Conservation (phyloP, 2,888 invertebrate genomes). For the Miltochrista miniata region DNA sequence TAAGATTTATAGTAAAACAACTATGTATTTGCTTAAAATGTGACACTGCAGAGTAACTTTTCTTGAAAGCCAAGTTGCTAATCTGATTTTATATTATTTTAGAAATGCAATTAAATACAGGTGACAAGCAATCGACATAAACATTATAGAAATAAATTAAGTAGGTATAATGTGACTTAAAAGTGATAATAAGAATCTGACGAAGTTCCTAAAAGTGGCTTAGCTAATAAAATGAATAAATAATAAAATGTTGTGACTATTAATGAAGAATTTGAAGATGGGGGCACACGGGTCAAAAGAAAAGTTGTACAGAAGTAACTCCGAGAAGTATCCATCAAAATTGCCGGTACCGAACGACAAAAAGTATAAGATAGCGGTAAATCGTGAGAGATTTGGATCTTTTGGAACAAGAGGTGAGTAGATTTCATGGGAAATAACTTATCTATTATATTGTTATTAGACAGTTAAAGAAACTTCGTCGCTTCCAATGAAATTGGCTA, state of each 20-base stretch:
- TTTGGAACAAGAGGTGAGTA: conserved; percentile 87
- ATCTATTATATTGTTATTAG: conserved; percentile 15
- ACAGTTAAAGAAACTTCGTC: conserved; percentile 12
- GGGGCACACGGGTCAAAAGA: conserved; percentile 91
- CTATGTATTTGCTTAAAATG: conserved; percentile 40
- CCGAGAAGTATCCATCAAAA: conserved; percentile 84
- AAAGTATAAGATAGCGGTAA: conserved; percentile 84
- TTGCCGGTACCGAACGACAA: conserved; percentile 82
- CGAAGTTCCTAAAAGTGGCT: conserved; percentile 53
- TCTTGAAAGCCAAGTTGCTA: conserved; percentile 4
- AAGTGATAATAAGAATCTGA: conserved; percentile 44
- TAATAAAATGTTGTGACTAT: conserved; percentile 57
- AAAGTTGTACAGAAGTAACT: conserved; percentile 86
- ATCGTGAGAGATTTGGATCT: conserved; percentile 87
- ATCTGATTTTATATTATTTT: conserved; percentile 16
- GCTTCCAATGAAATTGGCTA: conserved; percentile 5
- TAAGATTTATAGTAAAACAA: conserved; percentile 1
- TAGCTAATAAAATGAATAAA: conserved; percentile 37
- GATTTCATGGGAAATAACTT: conserved; percentile 16
- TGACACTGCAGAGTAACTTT: conserved; percentile 42
- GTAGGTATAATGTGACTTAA: conserved; percentile 54
- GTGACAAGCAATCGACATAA: conserved; percentile 35
- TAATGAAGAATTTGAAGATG: conserved; percentile 82
- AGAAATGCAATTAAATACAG: conserved; percentile 40
- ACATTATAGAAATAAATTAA: conserved; percentile 32